A percentile compares a stretch with the other conserved stretches of the same genome.
Conservation (phyloP, 1,140 invertebrate species). For the Thaumetopoea pityocampa region DNA sequence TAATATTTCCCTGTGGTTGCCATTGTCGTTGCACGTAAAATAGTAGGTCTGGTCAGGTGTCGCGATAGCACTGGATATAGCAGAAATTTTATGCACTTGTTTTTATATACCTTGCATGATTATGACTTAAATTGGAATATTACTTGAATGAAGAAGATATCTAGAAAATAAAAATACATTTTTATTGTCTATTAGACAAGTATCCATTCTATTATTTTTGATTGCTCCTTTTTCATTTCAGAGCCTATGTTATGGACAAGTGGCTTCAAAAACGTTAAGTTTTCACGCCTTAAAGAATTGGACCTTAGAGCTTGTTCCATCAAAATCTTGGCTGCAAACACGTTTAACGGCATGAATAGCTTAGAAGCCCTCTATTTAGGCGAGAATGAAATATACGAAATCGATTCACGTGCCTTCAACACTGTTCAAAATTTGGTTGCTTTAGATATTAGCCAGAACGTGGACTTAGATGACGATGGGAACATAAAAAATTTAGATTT, state of each 20-base stretch:
- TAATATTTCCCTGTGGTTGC: no score
- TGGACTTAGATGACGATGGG: slow-evolving; percentile 28
- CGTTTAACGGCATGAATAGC: slow-evolving; percentile 64
- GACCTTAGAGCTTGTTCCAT: slow-evolving; percentile 77
- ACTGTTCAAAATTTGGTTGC: slow-evolving; percentile 57
- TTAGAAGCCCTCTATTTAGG: slow-evolving; percentile 70
- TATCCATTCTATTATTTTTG: neutral
- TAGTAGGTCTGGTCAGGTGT: no score
- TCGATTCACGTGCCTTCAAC: slow-evolving; percentile 56
- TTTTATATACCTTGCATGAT: no score
- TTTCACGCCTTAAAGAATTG: slow-evolving; percentile 63
- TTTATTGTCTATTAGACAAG: no score
- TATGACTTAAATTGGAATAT: no score
- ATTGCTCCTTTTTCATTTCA: slow-evolving; percentile 20
- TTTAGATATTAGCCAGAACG: slow-evolving; percentile 75
- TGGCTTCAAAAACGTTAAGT: slow-evolving; percentile 28
- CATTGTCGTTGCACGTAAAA: no score
- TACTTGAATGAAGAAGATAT: no score
- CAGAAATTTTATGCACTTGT: no score
- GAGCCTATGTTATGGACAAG: slow-evolving; percentile 35
- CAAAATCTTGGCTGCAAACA: slow-evolving; percentile 43
- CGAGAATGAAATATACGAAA: slow-evolving; percentile 69
- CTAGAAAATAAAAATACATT: no score
- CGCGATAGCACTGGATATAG: no score
- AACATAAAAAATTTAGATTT: slow-evolving; percentile 38